phyloP scores from a whole-genome alignment of 1,140 invertebrate genomes.

The Drosophila lacertosa region DNA sequence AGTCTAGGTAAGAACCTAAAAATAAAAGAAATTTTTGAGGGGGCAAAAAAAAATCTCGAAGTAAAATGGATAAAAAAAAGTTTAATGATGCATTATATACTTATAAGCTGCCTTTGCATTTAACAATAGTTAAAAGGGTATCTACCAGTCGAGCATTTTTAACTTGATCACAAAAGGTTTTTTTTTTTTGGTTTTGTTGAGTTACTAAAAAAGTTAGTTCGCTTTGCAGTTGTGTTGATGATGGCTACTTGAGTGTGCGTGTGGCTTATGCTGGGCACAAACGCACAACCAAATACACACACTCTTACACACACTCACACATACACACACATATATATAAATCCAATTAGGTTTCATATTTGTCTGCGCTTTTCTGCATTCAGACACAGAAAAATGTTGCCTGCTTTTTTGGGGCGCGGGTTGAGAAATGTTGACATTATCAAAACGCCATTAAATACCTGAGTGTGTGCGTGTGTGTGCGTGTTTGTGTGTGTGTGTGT shows the following conservation, averaged over 20 bases:
- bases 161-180: background rate
- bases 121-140: no score
- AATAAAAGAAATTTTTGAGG: no score
- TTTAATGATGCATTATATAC: no score
- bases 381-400: constrained; percentile 43
- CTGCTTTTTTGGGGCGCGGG: constrained; percentile 44
- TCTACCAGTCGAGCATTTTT: no score
- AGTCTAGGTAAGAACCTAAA: no score
- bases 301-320: background rate
- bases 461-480: background rate
- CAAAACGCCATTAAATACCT: constrained; percentile 47
- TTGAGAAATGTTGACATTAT: constrained; percentile 45
- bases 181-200: constrained; percentile 23
- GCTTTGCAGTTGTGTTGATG: constrained; percentile 35
- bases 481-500: background rate
- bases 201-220: constrained; percentile 34
- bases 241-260: constrained; percentile 35
- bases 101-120: no score
- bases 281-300: background rate
- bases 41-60: no score
- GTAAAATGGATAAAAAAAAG: no score
- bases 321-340: constrained; percentile 12
- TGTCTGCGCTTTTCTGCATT: constrained; percentile 37
- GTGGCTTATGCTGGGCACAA: constrained; percentile 15
- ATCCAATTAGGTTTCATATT: constrained; percentile 49